Evolutionary conservation across 2,797 vertebrate genomes (phyloP), one percentile per base, ranked within the genome.

Genomic region (Typhlichthys subterraneus): DNA sequence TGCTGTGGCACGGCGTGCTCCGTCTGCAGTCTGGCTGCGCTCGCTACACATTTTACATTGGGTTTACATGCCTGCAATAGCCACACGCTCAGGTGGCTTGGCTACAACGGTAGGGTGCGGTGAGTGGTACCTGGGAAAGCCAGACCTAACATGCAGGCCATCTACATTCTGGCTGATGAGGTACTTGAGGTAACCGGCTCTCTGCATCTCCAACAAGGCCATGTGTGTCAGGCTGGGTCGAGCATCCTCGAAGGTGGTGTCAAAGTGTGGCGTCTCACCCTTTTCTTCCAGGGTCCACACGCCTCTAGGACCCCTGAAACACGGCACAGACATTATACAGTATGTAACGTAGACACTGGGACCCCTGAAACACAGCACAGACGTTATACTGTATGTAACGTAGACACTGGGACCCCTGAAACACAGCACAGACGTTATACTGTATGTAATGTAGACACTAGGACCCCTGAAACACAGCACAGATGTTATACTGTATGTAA

Each of bases 81-180:
- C 38, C 9, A 42, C 38, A 42, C 8, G 2, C 5, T 42, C 38
- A 42, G 2, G 38, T 10, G 19, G 9, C 45, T 29, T 13, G 53
- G 15, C 53, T 46, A 11, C 14, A 49, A 58, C 13, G 12, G 31
- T 33, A n/a, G 31, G 23, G 9, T 15, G 42, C 29, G 46, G 48
- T 15, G 12, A 0, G 0, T 51, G 15, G 83, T 90, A 99, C 97
- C 97, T 93, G 79, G 97, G 97, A 73, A 98, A 99, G 57, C 97
- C 97, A 0, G 97, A 99, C 12, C 97, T 94, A 38, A 99, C 87
- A 7, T 99, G 97, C 12, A 99, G 89, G 4, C 97, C 97, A 0
- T 99, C 97, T 57, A 99, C 97, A 0, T 99, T 99, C 85, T 99
- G 97, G 89, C 97, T 99, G 89, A 99, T 90, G 64, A 99, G 89